These are phyloP conservation scores for Drosophila varians DNA, from an alignment of 1,140 invertebrate genomes.

Conservation along the genomic window DNA sequence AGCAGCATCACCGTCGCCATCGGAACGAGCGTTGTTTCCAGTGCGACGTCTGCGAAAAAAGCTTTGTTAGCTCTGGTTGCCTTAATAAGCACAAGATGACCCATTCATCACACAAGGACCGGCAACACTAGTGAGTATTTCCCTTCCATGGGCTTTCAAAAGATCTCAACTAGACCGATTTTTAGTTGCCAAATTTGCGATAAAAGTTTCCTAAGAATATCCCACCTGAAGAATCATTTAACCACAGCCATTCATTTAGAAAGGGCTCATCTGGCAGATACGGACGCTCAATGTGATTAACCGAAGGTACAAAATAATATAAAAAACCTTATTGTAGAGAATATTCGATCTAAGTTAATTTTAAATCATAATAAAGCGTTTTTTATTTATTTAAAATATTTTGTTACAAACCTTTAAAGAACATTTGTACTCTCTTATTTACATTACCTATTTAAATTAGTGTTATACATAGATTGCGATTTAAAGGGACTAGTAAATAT, in stretches of 20 bases:
- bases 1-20: constrained; percentile 41
- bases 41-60: constrained; percentile 26
- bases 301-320: background rate
- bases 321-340: background rate
- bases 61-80: constrained; percentile 34
- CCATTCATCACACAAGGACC: background rate
- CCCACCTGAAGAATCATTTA: constrained; percentile 4
- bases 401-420: constrained; percentile 4
- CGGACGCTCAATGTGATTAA: background rate
- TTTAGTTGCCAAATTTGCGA: constrained; percentile 20
- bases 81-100: constrained; percentile 31
- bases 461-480: constrained; percentile 27
- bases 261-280: background rate
- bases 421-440: constrained; percentile 67
- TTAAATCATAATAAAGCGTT: background rate
- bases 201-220: constrained; percentile 11
- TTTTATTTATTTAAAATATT: background rate
- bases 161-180: background rate
- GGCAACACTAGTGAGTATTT: constrained; percentile 18
- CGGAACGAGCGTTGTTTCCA: constrained; percentile 17
- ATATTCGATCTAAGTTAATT: background rate
- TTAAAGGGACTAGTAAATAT: constrained; percentile 56
- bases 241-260: constrained; percentile 2
- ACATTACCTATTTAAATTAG: constrained; percentile 33
- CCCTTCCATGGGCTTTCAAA: background rate